Base-by-base conservation (phyloP, 2,888 invertebrate species). In the Zeuzera pyrina region DNA sequence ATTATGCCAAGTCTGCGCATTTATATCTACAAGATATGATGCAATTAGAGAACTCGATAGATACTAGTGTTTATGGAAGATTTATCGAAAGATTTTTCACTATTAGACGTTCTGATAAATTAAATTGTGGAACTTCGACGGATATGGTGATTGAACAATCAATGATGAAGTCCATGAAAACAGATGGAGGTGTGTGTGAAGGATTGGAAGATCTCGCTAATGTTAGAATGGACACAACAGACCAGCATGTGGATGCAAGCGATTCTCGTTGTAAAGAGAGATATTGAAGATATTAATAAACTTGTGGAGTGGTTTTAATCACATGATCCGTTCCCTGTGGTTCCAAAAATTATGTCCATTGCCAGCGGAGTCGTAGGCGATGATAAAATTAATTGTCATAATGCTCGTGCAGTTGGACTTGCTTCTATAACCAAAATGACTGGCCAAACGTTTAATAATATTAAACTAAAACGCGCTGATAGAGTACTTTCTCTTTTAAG, bases 211-310 rank as follows among this genome's bases (percentile, higher is more conserved):
- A 42, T 47, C 19, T 60, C 24, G 47, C 47, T 46, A 51, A 57
- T 47, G 49, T 53, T 43, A 31, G 39, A 29, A 48, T 58, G 43
- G 54, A 52, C 39, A 49, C 52, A n/a, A 47, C 48, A 1, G 59
- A 64, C 1, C 64, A 65, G 44, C 61, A 67, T 51, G 57, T 64
- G 23, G 64, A 64, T 53, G 50, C 57, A 28, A 58, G 60, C 39
- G 50, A 58, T 49, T 58, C 59, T 33, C 41, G 60, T 39, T n/a
- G 38, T 60, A 37, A 53, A 55, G 31, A 55, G 33, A 35, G 33
- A 36, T 26, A 26, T 33, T 29, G 31, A 23, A 36, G 35, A 38
- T 13, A 31, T 53, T 12, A 15, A 34, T 39, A 63, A 37, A 45
- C 50, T 66, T 42, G 3, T 45, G 3, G 45, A 56, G 34, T 66